A percentile compares a stretch with the other conserved stretches of the same genome.
Conservation (phyloP, 2,888 invertebrate genomes). For the Calliopum simillimum region DNA sequence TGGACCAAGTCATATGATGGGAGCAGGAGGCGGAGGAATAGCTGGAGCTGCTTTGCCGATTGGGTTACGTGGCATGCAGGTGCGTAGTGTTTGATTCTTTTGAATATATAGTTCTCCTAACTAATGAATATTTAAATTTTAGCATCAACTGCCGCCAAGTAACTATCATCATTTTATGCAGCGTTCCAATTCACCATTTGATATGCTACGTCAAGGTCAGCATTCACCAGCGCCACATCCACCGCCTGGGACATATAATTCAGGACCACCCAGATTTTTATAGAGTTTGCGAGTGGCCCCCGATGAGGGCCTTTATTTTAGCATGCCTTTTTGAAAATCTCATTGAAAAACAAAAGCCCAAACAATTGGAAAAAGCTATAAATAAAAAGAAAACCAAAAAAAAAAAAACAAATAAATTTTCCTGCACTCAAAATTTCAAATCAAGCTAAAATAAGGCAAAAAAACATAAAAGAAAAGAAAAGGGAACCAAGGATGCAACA, state of each 20-base stretch:
- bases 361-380: conserved; percentile 4
- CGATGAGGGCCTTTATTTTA: conserved; percentile 66
- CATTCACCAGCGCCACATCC: conserved; percentile 61
- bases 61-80: conserved; percentile 64
- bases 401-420: conserved; percentile 46
- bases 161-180: conserved; percentile 67
- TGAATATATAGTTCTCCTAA: neutral
- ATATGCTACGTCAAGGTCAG: conserved; percentile 63
- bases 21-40: conserved; percentile 52
- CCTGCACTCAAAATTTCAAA: conserved; percentile 46
- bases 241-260: conserved; percentile 64
- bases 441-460: conserved; percentile 58
- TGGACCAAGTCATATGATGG: conserved; percentile 76
- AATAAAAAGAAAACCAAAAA: conserved; percentile 45
- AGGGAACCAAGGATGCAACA: neutral
- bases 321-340: conserved; percentile 64
- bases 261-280: conserved; percentile 67
- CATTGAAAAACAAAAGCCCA: conserved; percentile 35
- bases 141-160: conserved; percentile 65
- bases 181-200: conserved; percentile 66
- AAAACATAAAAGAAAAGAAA: neutral
- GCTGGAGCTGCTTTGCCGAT: conserved; percentile 60
- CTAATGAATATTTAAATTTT: conserved; percentile 22
- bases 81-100: conserved; percentile 41
- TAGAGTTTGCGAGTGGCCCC: conserved; percentile 67